Conservation (phyloP, 2,888 invertebrate genomes). For the Petrolisthes cinctipes region DNA sequence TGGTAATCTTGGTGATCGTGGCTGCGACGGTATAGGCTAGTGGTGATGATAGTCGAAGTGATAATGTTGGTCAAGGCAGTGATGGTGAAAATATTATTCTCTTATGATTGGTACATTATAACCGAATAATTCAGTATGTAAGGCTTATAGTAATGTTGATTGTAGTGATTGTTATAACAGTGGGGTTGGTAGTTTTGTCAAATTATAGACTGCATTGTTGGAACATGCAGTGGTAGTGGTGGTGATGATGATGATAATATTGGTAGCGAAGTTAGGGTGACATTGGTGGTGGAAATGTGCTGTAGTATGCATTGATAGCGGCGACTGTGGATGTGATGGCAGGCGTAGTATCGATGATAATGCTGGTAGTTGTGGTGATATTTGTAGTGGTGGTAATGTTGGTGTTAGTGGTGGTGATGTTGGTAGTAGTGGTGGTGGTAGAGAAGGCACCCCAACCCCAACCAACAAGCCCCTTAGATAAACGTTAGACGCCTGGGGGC, state of each 20-base stretch:
- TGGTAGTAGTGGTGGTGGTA: slow-evolving; percentile 3
- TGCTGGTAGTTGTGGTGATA: slow-evolving; percentile 6
- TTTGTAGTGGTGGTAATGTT: slow-evolving; percentile 7
- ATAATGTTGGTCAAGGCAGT: neutral
- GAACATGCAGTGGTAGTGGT: neutral
- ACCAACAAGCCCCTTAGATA: slow-evolving; percentile 11
- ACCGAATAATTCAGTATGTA: no score
- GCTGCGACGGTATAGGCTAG: neutral
- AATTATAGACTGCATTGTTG: no score
- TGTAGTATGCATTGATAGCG: neutral
- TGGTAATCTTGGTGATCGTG: neutral
- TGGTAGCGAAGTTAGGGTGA: neutral
- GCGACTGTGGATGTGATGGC: neutral
- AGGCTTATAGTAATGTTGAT: no score
- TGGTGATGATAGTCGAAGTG: slow-evolving; percentile 1
- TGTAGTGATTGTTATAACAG: no score
- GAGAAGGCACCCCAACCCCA: neutral
- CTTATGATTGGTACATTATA: no score
- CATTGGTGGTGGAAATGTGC: neutral
- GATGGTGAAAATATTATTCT: neutral
- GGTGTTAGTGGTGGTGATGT: neutral
- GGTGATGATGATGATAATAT: neutral
- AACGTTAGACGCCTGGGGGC: slow-evolving; percentile 8
- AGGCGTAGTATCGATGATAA: neutral
- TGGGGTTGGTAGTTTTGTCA: no score